phyloP scores from a whole-genome alignment of 2,888 invertebrate genomes.

The Dendrolimus houi region DNA sequence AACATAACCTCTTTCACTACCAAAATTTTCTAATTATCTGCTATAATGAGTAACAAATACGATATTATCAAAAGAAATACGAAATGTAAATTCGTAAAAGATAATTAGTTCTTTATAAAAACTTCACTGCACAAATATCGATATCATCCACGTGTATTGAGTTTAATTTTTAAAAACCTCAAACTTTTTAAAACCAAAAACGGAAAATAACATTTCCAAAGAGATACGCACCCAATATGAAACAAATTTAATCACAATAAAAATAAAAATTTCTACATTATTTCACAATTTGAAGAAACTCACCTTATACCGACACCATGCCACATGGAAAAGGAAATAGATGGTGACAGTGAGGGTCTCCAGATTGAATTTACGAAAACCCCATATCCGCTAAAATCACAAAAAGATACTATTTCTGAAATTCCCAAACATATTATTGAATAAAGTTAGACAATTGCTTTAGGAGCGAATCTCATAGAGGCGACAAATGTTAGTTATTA shows the following conservation, averaged over 20 bases:
- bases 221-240: too few relatives aligned
- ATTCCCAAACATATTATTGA: too few relatives aligned
- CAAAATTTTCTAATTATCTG: neutral
- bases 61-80: neutral
- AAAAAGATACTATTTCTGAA: too few relatives aligned
- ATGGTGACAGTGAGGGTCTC: neutral
- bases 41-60: neutral
- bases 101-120: slow-evolving; percentile 4
- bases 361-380: too few relatives aligned
- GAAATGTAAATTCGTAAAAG: neutral
- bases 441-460: too few relatives aligned
- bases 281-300: slow-evolving; percentile 24
- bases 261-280: too few relatives aligned
- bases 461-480: too few relatives aligned
- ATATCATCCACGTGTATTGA: slow-evolving; percentile 14
- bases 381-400: too few relatives aligned
- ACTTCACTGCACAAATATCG: slow-evolving; percentile 7
- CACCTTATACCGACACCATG: slow-evolving; percentile 74
- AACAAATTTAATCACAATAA: too few relatives aligned
- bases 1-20: slow-evolving; percentile 33
- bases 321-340: slow-evolving; percentile 65
- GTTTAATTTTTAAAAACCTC: slow-evolving; percentile 8
- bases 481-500: too few relatives aligned
- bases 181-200: too few relatives aligned
- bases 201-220: too few relatives aligned